These are phyloP conservation scores for Azemiops feae DNA, from an alignment of 2,113 vertebrate species.

Conservation along the genomic window DNA sequence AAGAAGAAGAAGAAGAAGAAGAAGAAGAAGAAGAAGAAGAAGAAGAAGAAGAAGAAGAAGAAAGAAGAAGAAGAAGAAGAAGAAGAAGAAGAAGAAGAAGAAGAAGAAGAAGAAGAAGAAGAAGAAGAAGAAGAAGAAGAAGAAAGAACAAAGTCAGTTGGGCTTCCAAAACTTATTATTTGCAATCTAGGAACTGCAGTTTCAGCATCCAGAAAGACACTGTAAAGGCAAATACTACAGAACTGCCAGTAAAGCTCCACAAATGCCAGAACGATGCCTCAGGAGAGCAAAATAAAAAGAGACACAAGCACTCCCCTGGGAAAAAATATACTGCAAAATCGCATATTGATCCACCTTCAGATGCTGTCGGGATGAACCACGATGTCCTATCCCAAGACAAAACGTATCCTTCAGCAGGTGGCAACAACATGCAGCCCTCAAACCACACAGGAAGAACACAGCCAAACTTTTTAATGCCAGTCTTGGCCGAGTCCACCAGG, in stretches of 20 bases:
- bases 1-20: no score
- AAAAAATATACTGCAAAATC: not conserved
- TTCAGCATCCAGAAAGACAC: not conserved
- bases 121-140: not conserved
- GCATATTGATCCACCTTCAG: not conserved
- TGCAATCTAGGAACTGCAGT: not conserved
- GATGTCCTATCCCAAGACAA: not conserved
- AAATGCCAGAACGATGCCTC: not conserved
- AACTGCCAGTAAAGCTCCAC: not conserved
- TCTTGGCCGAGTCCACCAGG: not conserved
- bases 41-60: no score
- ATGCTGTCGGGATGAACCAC: not conserved
- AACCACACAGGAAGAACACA: not conserved
- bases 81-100: not conserved
- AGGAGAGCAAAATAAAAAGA: not conserved
- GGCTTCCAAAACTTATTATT: not conserved
- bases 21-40: no score
- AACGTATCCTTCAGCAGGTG: not conserved
- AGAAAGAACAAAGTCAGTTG: not conserved
- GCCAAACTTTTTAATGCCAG: not conserved
- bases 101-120: not conserved
- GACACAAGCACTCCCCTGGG: not conserved
- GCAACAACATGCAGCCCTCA: not conserved
- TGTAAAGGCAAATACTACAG: not conserved
- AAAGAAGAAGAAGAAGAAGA: not conserved